Conservation (phyloP, 2,888 invertebrate species). For the Eupithecia tripunctaria region DNA sequence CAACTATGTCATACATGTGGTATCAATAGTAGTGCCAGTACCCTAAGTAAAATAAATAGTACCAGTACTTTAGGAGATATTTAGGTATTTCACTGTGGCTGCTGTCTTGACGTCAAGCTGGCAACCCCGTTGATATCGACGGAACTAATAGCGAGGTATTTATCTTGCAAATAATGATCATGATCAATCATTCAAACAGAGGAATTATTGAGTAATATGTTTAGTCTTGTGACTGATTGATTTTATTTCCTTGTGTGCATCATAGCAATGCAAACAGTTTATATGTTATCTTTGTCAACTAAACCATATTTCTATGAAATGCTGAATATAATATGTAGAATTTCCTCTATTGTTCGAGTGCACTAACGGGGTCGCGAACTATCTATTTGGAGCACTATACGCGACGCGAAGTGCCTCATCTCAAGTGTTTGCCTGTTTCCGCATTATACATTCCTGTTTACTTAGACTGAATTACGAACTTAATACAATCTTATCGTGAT, state of each 20-base stretch:
- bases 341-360: slow-evolving; percentile 30
- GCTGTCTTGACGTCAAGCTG: too few species aligned
- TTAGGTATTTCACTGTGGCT: too few species aligned
- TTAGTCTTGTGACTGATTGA: neutral
- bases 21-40: too few species aligned
- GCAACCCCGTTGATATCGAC: too few species aligned
- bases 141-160: too few species aligned
- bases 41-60: too few species aligned
- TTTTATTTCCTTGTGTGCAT: neutral
- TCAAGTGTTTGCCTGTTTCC: slow-evolving; percentile 26
- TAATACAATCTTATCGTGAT: neutral
- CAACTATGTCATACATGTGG: too few species aligned
- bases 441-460: slow-evolving; percentile 11
- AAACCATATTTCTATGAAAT: slow-evolving; percentile 10
- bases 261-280: neutral
- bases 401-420: slow-evolving; percentile 6
- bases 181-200: neutral
- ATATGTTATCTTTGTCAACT: neutral
- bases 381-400: slow-evolving; percentile 25
- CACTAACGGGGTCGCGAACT: slow-evolving; percentile 33
- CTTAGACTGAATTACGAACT: neutral
- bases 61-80: too few species aligned
- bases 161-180: neutral
- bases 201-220: neutral
- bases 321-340: neutral